Evolutionary conservation across 2,113 vertebrate genomes (phyloP), one percentile per base, ranked within the genome.

Genomic region (Hassar affinis): DNA sequence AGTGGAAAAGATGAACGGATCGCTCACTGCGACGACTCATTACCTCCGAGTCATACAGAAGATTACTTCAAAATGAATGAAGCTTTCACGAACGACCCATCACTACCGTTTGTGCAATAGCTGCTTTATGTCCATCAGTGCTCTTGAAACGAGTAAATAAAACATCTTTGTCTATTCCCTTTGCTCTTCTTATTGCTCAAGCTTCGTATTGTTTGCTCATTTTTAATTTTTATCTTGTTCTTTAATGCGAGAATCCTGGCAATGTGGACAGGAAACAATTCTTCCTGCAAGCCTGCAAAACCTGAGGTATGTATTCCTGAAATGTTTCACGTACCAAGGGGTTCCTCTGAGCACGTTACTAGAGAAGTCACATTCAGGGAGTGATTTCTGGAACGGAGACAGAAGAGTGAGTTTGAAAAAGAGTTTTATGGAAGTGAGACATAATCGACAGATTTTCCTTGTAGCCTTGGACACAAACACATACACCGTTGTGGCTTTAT

Each of bases 301-400:
- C 17, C 11, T 52, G 30, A 81, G 54, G 83, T 86, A 87, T 83
- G 80, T 86, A 87, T 89, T 86, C 86, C 25, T 57, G 68, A 59
- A 84, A 42, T 49, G 17, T 79, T 30, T 45, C 71, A 35, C 74
- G 71, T 79, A 78, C 82, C 59, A 52, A 80, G 75, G 76, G 54
- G 77, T 87, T 83, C 77, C 84, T 84, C 80, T 66, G 83, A 87
- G 84, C 76, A 77, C 61, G 49, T 69, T 51, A 84, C 61, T 52
- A 66, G 52, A 83, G 79, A 83, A 86, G 86, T 80, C 84, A 75
- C 78, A 57, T 85, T 89, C 87, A 68, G 85, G 66, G 77, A 85
- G 79, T 87, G 75, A 76, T 85, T 85, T 78, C 74, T 71, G 59
- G 20, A 77, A 77, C 38, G 76, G 30, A 81, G 68, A 59, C 38